Evolutionary conservation across 2,113 vertebrate species (phyloP).

Genomic region (Centropus bengalensis): DNA sequence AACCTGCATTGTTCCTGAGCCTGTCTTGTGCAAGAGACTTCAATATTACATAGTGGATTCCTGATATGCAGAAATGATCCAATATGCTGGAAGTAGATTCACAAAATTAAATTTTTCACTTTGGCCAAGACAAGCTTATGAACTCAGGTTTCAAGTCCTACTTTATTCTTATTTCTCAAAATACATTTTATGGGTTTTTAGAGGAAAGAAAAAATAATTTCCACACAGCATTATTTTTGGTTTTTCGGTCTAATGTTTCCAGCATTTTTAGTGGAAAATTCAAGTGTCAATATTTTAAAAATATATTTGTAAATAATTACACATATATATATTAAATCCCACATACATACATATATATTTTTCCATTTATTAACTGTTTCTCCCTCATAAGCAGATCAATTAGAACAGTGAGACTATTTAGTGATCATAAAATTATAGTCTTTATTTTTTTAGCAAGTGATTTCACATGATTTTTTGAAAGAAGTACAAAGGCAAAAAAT

Average conservation of each 20-base stretch:
- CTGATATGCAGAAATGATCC: neutral
- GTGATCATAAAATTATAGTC: neutral
- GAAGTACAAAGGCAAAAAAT: fast-evolving
- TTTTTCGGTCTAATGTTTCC: neutral
- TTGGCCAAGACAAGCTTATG: neutral
- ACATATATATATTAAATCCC: neutral
- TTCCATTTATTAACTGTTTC: neutral
- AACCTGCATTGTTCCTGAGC: neutral
- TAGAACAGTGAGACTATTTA: neutral
- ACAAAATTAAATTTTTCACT: neutral
- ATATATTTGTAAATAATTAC: neutral
- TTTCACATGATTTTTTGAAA: neutral
- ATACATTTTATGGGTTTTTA: neutral
- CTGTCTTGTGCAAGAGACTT: neutral
- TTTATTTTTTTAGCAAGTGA: neutral
- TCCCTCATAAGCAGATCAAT: neutral
- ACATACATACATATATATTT: neutral
- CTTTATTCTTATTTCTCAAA: conserved; percentile 45
- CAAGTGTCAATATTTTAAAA: neutral
- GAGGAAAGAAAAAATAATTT: conserved; percentile 27
- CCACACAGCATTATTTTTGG: neutral
- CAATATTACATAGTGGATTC: neutral
- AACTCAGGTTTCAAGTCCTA: neutral
- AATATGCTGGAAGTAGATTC: neutral
- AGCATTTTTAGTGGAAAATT: neutral